These are phyloP conservation scores for Sesia bembeciformis DNA, from an alignment of 2,888 invertebrate species.

Conservation along the genomic window DNA sequence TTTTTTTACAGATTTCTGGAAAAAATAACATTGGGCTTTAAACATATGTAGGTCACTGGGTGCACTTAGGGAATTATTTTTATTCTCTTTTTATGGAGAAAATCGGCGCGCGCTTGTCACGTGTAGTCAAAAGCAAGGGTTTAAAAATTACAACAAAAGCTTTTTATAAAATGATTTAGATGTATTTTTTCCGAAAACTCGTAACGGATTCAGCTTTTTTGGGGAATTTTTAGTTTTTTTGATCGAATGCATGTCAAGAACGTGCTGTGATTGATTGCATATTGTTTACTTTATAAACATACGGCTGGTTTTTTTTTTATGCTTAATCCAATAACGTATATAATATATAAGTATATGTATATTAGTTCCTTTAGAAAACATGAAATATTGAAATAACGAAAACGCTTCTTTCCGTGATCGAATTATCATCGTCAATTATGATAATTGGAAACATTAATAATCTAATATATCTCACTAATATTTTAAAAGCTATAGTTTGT, in stretches of 20 bases:
- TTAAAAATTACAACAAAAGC: conserved; percentile 53
- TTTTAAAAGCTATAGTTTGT: no score
- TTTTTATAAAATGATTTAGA: conserved; percentile 68
- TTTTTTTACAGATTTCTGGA: conserved; percentile 56
- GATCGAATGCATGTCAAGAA: conserved; percentile 21
- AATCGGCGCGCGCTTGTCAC: conserved; percentile 60
- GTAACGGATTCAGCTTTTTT: conserved; percentile 49
- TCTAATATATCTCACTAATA: no score
- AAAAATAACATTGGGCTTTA: conserved; percentile 40
- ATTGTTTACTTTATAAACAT: conserved; percentile 21
- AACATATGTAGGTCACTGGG: conserved; percentile 64
- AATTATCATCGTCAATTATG: no score
- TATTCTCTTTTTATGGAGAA: conserved; percentile 46
- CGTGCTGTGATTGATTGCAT: conserved; percentile 44
- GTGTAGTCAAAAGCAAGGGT: conserved; percentile 59
- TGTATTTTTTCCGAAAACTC: conserved; percentile 36
- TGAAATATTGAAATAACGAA: no score
- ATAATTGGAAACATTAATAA: no score
- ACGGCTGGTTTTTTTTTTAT: no score
- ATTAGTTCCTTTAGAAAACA: no score
- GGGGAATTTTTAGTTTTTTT: conserved; percentile 15
- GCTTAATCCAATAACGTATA: no score
- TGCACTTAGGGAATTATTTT: conserved; percentile 29
- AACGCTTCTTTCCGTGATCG: no score
- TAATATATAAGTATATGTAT: no score